These are phyloP conservation scores for Standfussiana lucernea DNA, from an alignment of 2,888 invertebrate genomes.

Conservation along the genomic window DNA sequence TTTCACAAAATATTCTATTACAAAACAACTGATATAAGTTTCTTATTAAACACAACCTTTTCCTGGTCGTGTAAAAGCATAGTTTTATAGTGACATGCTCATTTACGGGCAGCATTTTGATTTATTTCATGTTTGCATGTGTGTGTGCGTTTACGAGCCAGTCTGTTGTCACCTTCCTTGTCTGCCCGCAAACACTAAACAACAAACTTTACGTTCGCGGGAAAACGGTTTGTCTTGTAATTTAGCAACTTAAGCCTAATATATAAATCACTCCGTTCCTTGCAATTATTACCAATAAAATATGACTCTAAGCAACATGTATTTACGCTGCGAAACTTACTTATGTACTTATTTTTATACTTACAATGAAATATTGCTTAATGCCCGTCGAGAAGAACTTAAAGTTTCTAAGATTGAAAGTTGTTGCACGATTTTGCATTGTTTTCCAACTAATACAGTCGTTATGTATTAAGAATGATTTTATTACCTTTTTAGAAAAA, in stretches of 20 bases:
- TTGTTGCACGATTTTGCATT: conserved; percentile 45
- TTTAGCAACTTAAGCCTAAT: conserved; percentile 69
- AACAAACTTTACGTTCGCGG: conserved; percentile 71
- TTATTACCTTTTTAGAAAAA: conserved; percentile 43
- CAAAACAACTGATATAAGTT: not conserved
- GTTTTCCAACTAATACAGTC: conserved; percentile 24
- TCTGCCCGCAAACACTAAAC: conserved; percentile 73
- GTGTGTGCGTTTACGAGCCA: conserved; percentile 73
- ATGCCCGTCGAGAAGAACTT: conserved; percentile 50
- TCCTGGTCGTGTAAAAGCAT: conserved; percentile 8
- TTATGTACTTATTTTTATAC: conserved; percentile 45
- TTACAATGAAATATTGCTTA: conserved; percentile 41
- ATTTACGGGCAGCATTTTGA: conserved; percentile 60
- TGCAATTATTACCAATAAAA: conserved; percentile 58
- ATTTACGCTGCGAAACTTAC: conserved; percentile 55
- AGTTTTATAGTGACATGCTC: conserved; percentile 7
- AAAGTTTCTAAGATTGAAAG: conserved; percentile 53
- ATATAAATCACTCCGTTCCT: conserved; percentile 66
- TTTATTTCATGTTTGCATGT: conserved; percentile 73
- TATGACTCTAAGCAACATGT: conserved; percentile 66
- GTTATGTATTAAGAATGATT: conserved; percentile 16
- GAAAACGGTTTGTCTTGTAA: conserved; percentile 69
- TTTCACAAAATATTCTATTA: not conserved
- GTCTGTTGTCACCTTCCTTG: conserved; percentile 79
- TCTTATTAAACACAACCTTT: not conserved